phyloP scores from a whole-genome alignment of 2,113 vertebrate species.

The Orientallactaga bullata region DNA sequence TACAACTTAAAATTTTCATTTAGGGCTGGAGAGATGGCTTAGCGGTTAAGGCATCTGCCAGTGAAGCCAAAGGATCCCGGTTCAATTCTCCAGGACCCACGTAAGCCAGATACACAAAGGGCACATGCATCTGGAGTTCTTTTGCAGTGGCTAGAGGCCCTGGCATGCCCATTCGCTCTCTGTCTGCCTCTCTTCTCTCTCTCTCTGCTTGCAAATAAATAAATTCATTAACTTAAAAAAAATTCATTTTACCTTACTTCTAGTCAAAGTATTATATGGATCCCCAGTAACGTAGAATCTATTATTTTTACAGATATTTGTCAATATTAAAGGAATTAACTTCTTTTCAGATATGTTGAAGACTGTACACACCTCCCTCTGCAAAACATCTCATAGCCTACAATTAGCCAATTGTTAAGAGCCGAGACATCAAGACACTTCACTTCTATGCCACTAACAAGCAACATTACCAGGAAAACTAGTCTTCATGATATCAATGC shows the following conservation, averaged over 20 bases:
- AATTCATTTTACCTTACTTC: constrained; percentile 24
- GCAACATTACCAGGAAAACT: constrained; percentile 91
- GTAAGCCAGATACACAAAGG: no score
- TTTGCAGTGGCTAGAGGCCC: no score
- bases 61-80: no score
- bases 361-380: background rate
- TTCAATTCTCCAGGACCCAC: no score
- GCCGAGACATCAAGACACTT: background rate
- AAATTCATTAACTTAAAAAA: no score
- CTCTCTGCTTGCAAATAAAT: no score
- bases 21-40: no score
- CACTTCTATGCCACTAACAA: background rate
- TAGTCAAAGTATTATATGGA: background rate
- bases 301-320: background rate
- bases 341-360: background rate
- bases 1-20: background rate
- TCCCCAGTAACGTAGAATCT: background rate
- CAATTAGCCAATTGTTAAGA: background rate
- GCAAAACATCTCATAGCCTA: background rate
- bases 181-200: no score
- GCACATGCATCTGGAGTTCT: no score
- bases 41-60: no score
- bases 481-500: constrained; percentile 97
- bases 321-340: background rate
- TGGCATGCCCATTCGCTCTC: no score